A percentile compares a stretch with the other conserved stretches of the same genome.
Conservation (phyloP, 2,888 invertebrate genomes). For the Clunio marinus region DNA sequence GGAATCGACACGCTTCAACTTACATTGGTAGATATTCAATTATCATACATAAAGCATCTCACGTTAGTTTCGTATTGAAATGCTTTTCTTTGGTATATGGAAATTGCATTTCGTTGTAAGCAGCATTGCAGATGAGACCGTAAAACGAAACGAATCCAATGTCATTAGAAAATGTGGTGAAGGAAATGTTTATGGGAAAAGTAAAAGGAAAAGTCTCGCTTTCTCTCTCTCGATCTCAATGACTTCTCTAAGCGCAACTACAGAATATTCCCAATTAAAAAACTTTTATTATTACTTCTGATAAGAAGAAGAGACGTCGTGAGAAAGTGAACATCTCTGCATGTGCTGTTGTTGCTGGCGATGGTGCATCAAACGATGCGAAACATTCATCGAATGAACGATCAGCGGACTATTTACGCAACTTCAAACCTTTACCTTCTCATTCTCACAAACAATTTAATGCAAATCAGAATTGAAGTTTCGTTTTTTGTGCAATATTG, state of each 20-base stretch:
- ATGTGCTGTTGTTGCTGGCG: not conserved
- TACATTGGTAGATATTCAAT: too few species aligned
- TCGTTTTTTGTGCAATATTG: not conserved
- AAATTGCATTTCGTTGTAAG: slow-evolving; percentile 2
- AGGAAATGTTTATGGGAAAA: slow-evolving; percentile 30
- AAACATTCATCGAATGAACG: not conserved
- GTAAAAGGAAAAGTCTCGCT: slow-evolving; percentile 25
- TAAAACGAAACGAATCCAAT: slow-evolving; percentile 30
- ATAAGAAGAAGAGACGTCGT: not conserved
- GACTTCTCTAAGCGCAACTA: not conserved
- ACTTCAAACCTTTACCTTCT: slow-evolving; percentile 6
- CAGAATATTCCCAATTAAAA: slow-evolving; percentile 4
- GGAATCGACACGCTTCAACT: too few species aligned
- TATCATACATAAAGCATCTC: not conserved
- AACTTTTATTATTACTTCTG: not conserved
- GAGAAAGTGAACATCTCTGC: not conserved
- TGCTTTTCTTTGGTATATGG: slow-evolving; percentile 5
- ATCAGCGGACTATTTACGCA: slow-evolving; percentile 5
- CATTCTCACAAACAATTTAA: too few species aligned
- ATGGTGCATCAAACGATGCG: not conserved
- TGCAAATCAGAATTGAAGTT: not conserved
- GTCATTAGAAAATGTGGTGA: slow-evolving; percentile 29
- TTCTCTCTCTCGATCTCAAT: not conserved
- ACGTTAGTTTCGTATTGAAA: not conserved
- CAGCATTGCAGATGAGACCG: not conserved